Evolutionary conservation across 2,888 invertebrate genomes (phyloP), one percentile per base, ranked within the genome.

Genomic region (Lagria hirta): DNA sequence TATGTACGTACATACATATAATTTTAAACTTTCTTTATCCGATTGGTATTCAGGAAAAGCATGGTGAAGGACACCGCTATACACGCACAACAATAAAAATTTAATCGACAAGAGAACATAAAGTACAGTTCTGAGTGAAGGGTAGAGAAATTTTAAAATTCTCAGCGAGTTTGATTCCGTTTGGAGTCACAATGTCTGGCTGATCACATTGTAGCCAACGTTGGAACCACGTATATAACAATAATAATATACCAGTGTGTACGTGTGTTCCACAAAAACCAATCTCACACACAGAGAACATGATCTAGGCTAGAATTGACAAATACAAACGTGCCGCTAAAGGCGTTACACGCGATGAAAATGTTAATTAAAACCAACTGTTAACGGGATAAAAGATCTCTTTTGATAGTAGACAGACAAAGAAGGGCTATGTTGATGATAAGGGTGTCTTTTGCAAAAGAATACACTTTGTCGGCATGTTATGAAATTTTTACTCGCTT

Each of bases 301-400:
- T 42, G 43, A 43, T 43, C 43, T 43, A 43, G 43, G 43, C 40
- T 40, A 42, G 24, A 17, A 17, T 20, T 42, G 42, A n/a, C n/a
- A n/a, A 34, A 28, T 35, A 36, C 30, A 43, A 43, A 43, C 43
- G 43, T 36, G 43, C 43, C 43, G 43, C 29, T 34, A 36, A 36
- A 26, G 36, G 36, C 28, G 20, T 21, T 14, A 20, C 37, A 28
- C 37, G 28, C 37, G 28, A 28, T 12, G 37, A 16, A 37, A 37
- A 37, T 37, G 27, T 37, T 37, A 37, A 37, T 37, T 37, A 28
- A 28, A 4, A 15, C n/a, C 28, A 4, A 12, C 8, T 24, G n/a
- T 26, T 36, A 36, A 36, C 36, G 36, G 36, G 20, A 27, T 27
- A 27, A 18, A 6, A 11, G 27, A n/a, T 23, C 10, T 13, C 17